Evolutionary conservation across 2,888 invertebrate species (phyloP).

Genomic region (Synanthedon vespiformis): DNA sequence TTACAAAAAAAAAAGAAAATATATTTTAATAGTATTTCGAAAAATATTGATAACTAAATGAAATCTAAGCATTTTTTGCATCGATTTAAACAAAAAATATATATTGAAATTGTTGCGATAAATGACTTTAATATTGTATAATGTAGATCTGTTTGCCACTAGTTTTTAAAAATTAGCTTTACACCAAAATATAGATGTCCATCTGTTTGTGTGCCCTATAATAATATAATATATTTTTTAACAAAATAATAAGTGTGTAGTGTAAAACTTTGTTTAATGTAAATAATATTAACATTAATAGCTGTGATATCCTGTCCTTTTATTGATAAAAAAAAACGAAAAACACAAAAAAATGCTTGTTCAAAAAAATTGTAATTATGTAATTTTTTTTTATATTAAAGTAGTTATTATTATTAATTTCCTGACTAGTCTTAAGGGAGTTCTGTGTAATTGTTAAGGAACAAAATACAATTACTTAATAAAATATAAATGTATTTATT

Average conservation of each 20-base stretch:
- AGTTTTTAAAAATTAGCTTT: slow-evolving; percentile 53
- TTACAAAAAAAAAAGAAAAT: neutral
- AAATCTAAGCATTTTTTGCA: too few relatives aligned
- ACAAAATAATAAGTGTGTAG: slow-evolving; percentile 4
- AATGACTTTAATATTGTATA: too few relatives aligned
- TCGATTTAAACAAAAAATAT: too few relatives aligned
- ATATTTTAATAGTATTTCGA: neutral
- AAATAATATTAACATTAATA: slow-evolving; percentile 54
- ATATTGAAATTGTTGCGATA: too few relatives aligned
- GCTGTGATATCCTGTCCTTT: slow-evolving; percentile 61
- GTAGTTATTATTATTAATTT: slow-evolving; percentile 19
- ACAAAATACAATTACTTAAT: slow-evolving; percentile 20
- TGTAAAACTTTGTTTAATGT: slow-evolving; percentile 15
- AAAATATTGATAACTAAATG: too few relatives aligned
- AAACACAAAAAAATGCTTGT: slow-evolving; percentile 12
- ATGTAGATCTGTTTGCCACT: slow-evolving; percentile 40
- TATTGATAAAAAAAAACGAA: slow-evolving; percentile 20
- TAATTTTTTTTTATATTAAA: slow-evolving; percentile 5
- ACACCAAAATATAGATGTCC: slow-evolving; percentile 60
- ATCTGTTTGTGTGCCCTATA: slow-evolving; percentile 27
- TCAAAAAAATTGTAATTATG: slow-evolving; percentile 14
- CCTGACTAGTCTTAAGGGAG: slow-evolving; percentile 55
- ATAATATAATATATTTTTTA: slow-evolving; percentile 18
- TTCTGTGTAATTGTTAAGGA: slow-evolving; percentile 13
- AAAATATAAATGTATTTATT: slow-evolving; percentile 45